These are phyloP conservation scores for Nudaria mundana DNA, from an alignment of 2,888 invertebrate genomes.

Conservation along the genomic window DNA sequence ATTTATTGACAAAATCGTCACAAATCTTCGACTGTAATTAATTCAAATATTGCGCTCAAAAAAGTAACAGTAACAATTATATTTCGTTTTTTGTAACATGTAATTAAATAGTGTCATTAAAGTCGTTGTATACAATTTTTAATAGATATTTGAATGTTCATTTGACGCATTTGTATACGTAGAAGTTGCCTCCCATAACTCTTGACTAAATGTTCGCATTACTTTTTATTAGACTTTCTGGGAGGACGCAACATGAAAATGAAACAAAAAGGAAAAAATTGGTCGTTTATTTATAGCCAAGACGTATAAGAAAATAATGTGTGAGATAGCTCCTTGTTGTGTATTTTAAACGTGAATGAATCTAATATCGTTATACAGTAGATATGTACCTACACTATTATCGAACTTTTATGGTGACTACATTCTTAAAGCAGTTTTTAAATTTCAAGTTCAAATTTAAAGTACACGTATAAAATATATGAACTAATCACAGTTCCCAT, in stretches of 20 bases:
- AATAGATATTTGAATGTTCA: constrained; percentile 21
- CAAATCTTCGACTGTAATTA: constrained; percentile 23
- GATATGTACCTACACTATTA: no score
- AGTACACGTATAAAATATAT: constrained; percentile 7
- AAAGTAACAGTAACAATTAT: no score
- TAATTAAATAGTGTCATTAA: no score
- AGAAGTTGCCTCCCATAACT: constrained; percentile 27
- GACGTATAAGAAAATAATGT: constrained; percentile 22
- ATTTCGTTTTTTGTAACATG: no score
- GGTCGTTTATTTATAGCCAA: constrained; percentile 23
- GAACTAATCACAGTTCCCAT: neutral
- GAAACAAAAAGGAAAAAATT: constrained; percentile 18
- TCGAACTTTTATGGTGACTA: no score
- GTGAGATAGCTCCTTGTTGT: constrained; percentile 19
- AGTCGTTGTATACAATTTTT: no score
- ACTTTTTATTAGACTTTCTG: constrained; percentile 30
- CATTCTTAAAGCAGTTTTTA: no score
- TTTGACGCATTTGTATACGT: constrained; percentile 28
- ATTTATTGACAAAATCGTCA: constrained; percentile 18
- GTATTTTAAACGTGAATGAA: constrained; percentile 23
- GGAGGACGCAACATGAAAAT: constrained; percentile 16
- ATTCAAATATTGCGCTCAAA: no score
- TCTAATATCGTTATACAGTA: constrained; percentile 6
- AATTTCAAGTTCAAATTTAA: no score
- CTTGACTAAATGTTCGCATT: constrained; percentile 27